Conservation (phyloP, 2,113 vertebrate species). For the Dinomys branickii region DNA sequence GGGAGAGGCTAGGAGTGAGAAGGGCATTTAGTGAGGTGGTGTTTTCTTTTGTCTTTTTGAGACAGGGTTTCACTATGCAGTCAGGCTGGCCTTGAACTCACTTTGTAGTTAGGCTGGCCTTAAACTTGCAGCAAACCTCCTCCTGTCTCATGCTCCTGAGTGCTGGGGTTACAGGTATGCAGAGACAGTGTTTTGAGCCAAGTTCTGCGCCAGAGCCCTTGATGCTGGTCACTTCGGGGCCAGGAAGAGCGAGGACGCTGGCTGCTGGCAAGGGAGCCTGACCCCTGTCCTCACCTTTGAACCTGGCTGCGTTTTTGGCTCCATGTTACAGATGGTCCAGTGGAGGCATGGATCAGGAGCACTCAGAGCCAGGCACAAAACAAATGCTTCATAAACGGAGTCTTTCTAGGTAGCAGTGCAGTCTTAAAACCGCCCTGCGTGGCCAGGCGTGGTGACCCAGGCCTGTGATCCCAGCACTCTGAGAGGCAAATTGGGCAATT, state of each 20-base stretch:
- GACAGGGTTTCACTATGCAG: no score
- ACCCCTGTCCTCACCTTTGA: accelerated
- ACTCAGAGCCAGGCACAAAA: neutral
- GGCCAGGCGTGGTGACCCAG: neutral
- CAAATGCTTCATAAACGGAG: neutral
- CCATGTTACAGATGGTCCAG: neutral
- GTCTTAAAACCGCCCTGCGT: neutral
- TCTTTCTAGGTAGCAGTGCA: neutral
- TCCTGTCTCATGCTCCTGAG: no score
- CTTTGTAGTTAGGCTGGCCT: no score
- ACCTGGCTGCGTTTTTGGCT: neutral
- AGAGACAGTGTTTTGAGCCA: neutral
- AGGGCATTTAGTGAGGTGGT: neutral
- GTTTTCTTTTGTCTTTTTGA: no score
- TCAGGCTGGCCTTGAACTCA: no score
- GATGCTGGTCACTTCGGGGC: accelerated
- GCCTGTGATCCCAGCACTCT: neutral
- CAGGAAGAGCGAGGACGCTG: accelerated
- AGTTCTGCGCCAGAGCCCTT: neutral
- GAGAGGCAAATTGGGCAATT: neutral
- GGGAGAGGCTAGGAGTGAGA: neutral
- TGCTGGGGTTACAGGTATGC: no score
- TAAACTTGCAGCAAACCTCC: no score
- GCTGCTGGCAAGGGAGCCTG: accelerated
- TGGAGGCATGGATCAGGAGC: neutral